Evolutionary conservation across 2,888 invertebrate genomes (phyloP).

Genomic region (Orthosia incerta): DNA sequence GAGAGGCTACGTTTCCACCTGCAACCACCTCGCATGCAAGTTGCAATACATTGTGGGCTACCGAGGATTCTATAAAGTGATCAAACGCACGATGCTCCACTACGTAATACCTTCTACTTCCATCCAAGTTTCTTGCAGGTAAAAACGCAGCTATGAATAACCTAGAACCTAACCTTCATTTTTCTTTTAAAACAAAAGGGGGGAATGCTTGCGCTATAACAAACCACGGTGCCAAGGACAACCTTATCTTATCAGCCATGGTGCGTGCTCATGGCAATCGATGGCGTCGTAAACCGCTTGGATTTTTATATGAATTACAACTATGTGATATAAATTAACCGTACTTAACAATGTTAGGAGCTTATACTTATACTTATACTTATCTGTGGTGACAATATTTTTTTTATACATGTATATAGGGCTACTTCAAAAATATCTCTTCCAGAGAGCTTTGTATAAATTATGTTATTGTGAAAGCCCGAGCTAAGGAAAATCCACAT

Average conservation of each 20-base stretch:
- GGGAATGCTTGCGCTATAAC: conserved; percentile 31
- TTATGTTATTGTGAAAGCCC: neutral
- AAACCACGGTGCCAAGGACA: conserved; percentile 68
- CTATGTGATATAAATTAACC: conserved; percentile 37
- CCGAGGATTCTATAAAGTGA: too few species aligned
- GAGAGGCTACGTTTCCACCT: too few species aligned
- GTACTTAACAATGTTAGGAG: neutral
- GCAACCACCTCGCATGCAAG: too few species aligned
- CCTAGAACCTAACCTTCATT: conserved; percentile 1
- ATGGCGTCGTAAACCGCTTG: conserved; percentile 68
- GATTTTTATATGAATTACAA: conserved; percentile 66
- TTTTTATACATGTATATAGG: neutral
- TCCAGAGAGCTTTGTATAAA: neutral
- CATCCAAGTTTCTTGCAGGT: too few species aligned
- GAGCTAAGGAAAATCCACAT: neutral
- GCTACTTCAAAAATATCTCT: neutral
- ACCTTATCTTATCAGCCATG: conserved; percentile 73
- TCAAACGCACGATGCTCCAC: too few species aligned
- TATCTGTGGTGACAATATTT: neutral
- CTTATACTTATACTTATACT: neutral
- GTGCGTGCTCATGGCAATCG: conserved; percentile 71
- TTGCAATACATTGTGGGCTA: too few species aligned
- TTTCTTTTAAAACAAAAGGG: conserved; percentile 24
- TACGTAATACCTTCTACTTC: too few species aligned
- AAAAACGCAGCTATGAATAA: too few species aligned